Percentiles rank a stretch among this genome's conserved stretches.
Conservation (phyloP, 1,140 invertebrate species). For the Hyphantria cunea region DNA sequence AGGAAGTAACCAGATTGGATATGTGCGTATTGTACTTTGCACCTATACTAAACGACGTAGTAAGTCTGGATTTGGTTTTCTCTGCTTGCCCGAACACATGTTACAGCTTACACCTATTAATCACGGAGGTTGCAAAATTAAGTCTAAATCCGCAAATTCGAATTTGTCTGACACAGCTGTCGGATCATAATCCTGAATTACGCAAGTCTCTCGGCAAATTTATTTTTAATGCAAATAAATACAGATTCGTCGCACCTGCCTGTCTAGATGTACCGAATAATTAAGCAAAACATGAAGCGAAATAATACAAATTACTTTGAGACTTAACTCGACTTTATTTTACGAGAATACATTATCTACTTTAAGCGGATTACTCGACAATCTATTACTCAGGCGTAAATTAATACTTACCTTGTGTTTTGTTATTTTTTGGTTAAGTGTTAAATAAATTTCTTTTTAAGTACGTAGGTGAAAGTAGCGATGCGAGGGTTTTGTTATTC, state of each 20-base stretch:
- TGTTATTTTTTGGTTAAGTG: slow-evolving; percentile 7
- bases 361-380: slow-evolving; percentile 47
- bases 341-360: slow-evolving; percentile 43
- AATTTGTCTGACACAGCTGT: slow-evolving; percentile 65
- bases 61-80: slow-evolving; percentile 12
- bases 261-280: slow-evolving; percentile 65
- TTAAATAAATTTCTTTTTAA: slow-evolving; percentile 4
- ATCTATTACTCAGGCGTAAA: slow-evolving; percentile 37
- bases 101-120: slow-evolving; percentile 36
- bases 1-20: no score
- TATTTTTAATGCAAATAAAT: slow-evolving; percentile 79
- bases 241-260: slow-evolving; percentile 74
- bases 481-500: no score
- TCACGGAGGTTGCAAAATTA: slow-evolving; percentile 51
- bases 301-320: slow-evolving; percentile 65
- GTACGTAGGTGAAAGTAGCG: no score
- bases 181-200: slow-evolving; percentile 63
- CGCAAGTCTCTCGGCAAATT: slow-evolving; percentile 64
- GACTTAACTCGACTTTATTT: slow-evolving; percentile 50
- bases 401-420: slow-evolving; percentile 30
- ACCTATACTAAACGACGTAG: no score
- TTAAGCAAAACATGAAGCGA: slow-evolving; percentile 62
- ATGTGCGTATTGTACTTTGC: no score
- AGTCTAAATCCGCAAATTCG: slow-evolving; percentile 57
- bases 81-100: slow-evolving; percentile 24